A percentile compares a stretch with the other conserved stretches of the same genome.
phyloP scores from a whole-genome alignment of 92 coral and sea anemone species.

The Heliopora coerulea region DNA sequence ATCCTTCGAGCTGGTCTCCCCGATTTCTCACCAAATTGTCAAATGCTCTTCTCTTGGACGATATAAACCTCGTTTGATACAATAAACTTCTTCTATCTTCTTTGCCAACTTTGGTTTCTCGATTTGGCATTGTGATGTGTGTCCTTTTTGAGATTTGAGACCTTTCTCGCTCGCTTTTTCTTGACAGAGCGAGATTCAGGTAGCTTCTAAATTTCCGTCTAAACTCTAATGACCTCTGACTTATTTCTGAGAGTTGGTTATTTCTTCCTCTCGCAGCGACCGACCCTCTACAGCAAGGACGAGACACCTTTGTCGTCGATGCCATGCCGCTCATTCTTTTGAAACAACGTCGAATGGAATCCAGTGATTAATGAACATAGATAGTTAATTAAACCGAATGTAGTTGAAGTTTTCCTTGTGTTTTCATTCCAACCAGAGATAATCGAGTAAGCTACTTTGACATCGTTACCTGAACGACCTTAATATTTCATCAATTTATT shows the following conservation, averaged over 20 bases:
- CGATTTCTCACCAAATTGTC: not conserved
- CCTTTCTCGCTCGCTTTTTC: not conserved
- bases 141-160: not conserved
- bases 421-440: no score
- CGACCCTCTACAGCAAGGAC: not conserved
- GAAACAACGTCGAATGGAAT: not conserved
- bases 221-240: not conserved
- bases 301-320: not conserved
- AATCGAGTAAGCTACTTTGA: no score
- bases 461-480: constrained; percentile 14
- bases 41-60: not conserved
- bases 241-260: not conserved
- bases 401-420: no score
- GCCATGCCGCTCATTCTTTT: not conserved
- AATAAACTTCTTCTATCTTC: constrained; percentile 17
- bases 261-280: not conserved
- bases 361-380: no score
- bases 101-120: not conserved
- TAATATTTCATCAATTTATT: constrained; percentile 2
- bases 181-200: not conserved
- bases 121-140: not conserved
- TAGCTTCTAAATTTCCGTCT: constrained; percentile 3
- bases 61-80: not conserved
- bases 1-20: not conserved
- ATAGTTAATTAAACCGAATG: no score